Evolutionary conservation across 2,797 vertebrate genomes (phyloP).

Genomic region (Urophycis tenuis): DNA sequence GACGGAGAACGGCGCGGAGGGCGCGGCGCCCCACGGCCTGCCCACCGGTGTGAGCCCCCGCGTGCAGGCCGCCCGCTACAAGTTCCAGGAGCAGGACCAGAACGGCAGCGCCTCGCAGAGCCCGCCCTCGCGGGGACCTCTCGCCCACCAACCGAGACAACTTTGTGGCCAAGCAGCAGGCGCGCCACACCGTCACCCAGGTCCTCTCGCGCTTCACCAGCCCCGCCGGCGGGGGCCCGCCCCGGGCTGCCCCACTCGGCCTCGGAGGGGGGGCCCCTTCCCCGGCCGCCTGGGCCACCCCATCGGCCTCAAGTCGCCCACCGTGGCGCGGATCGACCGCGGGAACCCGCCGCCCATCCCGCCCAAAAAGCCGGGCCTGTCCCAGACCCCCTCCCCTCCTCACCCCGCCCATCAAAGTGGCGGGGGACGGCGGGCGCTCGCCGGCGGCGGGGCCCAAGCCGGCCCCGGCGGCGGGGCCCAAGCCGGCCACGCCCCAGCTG

Average conservation of each 20-base stretch:
- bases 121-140: conserved; percentile 83
- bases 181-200: conserved; percentile 95
- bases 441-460: conserved; percentile 75
- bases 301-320: conserved; percentile 83
- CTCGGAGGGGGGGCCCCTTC: conserved; percentile 79
- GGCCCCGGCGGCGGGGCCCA: conserved; percentile 74
- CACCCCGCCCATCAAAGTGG: conserved; percentile 87
- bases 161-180: conserved; percentile 89
- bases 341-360: conserved; percentile 98
- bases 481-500: conserved; percentile 88
- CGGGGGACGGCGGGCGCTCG: conserved; percentile 80
- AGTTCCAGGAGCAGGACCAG: conserved; percentile 98
- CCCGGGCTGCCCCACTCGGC: conserved; percentile 74
- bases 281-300: conserved; percentile 73
- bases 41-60: conserved; percentile 85
- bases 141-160: conserved; percentile 92
- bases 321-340: conserved; percentile 85
- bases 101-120: conserved; percentile 91
- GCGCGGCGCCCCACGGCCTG: conserved; percentile 64
- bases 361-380: conserved; percentile 98
- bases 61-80: conserved; percentile 90
- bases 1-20: conserved; percentile 83
- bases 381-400: conserved; percentile 90
- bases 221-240: conserved; percentile 76
- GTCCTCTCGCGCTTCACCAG: conserved; percentile 93